These are phyloP conservation scores for Grammomys surdaster DNA, from an alignment of 2,113 vertebrate species.

Conservation along the genomic window DNA sequence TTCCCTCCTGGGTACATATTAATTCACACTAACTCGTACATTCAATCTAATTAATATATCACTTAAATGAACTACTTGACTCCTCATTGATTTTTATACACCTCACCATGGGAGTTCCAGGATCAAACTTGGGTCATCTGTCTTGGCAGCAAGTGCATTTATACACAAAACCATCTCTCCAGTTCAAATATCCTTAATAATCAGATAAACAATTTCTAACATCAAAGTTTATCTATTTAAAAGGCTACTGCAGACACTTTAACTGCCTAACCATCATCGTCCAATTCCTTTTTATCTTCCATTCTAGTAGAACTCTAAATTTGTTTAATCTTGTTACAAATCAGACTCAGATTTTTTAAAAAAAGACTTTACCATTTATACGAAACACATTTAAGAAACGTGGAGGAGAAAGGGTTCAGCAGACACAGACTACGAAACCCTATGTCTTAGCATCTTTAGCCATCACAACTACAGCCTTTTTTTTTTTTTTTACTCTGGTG, in stretches of 20 bases:
- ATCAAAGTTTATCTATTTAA: slow-evolving; percentile 6
- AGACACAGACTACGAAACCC: neutral
- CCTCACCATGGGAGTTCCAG: neutral
- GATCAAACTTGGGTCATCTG: neutral
- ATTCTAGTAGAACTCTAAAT: neutral
- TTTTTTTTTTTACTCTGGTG: neutral
- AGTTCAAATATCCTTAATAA: neutral
- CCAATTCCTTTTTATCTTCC: neutral
- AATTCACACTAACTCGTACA: neutral
- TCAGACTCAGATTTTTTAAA: neutral
- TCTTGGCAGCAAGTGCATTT: neutral
- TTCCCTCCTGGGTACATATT: neutral
- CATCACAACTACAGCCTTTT: neutral
- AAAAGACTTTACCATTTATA: neutral
- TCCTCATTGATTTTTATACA: neutral
- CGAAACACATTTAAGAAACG: neutral
- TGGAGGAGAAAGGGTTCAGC: neutral
- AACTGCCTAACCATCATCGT: neutral
- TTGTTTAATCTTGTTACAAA: neutral
- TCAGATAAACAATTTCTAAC: slow-evolving; percentile 31
- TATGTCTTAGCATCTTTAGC: neutral
- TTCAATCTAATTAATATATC: neutral
- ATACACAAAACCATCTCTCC: neutral
- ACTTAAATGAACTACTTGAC: neutral
- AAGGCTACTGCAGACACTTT: neutral